A percentile compares a stretch with the other conserved stretches of the same genome.
Conservation (phyloP, 2,888 invertebrate genomes). For the Chalcosyrphus nemorum region DNA sequence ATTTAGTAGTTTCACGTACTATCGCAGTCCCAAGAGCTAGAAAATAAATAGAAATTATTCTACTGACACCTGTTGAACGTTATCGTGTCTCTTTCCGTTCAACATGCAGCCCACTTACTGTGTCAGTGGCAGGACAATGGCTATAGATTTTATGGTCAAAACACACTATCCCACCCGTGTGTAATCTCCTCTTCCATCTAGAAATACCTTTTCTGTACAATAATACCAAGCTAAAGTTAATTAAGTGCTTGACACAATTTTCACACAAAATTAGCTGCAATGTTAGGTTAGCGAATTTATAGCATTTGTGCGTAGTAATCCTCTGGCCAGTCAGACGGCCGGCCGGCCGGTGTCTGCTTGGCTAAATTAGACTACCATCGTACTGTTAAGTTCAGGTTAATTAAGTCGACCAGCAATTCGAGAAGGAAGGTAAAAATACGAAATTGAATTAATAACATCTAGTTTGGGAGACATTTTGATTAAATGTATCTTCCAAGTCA, state of each 20-base stretch:
- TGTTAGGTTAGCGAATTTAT: constrained; percentile 12
- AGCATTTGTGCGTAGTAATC: constrained; percentile 25
- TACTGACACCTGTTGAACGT: constrained; percentile 40
- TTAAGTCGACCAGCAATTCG: background rate
- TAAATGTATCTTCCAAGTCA: constrained; percentile 34
- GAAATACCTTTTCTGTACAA: constrained; percentile 9
- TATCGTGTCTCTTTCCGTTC: too few species aligned
- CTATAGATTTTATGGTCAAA: constrained; percentile 29
- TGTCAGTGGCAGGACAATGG: background rate
- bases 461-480: constrained; percentile 36
- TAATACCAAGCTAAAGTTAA: constrained; percentile 47
- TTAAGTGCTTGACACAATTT: constrained; percentile 59
- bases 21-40: background rate
- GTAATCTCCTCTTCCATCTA: background rate
- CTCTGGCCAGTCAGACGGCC: background rate
- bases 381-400: constrained; percentile 36
- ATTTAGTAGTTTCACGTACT: background rate
- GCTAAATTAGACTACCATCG: background rate
- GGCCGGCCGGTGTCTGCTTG: background rate
- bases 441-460: constrained; percentile 36
- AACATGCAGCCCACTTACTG: background rate
- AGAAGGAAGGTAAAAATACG: background rate
- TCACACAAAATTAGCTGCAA: constrained; percentile 56
- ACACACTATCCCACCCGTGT: background rate
- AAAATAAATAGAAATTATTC: constrained; percentile 32